Evolutionary conservation across 2,888 invertebrate genomes (phyloP).

Genomic region (Agrypnus murinus): DNA sequence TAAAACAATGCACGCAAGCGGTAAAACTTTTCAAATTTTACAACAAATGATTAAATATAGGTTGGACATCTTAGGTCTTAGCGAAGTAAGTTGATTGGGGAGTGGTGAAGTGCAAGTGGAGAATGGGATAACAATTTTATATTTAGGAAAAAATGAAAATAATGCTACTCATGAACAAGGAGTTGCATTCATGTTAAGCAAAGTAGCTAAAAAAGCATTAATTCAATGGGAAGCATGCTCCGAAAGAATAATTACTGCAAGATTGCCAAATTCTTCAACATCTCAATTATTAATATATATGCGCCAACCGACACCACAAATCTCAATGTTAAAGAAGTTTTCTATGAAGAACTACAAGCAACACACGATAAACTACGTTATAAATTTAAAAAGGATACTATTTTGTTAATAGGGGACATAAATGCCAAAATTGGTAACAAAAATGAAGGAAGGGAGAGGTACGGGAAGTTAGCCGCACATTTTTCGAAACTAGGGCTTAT

Average conservation of each 20-base stretch:
- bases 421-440: too few relatives aligned
- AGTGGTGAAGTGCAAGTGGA: neutral
- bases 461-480: too few relatives aligned
- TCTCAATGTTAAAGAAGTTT: neutral
- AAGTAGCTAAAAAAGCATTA: constrained; percentile 9
- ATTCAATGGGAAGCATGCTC: too few relatives aligned
- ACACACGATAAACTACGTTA: too few relatives aligned
- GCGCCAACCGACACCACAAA: constrained; percentile 11
- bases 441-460: too few relatives aligned
- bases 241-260: constrained; percentile 1
- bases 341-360: too few relatives aligned
- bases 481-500: too few relatives aligned
- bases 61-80: neutral
- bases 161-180: neutral
- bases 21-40: too few relatives aligned
- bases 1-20: too few relatives aligned
- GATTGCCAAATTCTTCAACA: neutral
- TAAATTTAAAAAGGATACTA: too few relatives aligned
- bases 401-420: too few relatives aligned
- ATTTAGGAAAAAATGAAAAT: neutral
- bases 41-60: constrained; percentile 13
- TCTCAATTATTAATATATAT: neutral
- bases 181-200: too few relatives aligned
- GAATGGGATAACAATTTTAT: constrained; percentile 1
- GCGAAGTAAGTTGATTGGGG: neutral